These are phyloP conservation scores for Zosterops japonicus DNA, from an alignment of 2,113 vertebrate species.

Conservation along the genomic window DNA sequence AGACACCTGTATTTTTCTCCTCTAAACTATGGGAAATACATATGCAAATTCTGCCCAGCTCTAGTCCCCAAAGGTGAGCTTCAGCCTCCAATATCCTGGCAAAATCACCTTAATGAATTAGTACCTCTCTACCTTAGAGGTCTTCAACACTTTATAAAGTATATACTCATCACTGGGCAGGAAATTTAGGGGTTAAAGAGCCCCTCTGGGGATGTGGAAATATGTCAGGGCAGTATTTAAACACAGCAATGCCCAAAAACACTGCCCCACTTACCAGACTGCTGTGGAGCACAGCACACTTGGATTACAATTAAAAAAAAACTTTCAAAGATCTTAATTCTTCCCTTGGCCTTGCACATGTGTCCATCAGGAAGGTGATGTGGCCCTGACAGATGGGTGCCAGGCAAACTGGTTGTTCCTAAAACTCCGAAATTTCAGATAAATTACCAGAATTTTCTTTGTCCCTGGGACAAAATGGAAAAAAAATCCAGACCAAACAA, in stretches of 20 bases:
- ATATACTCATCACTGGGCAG: not conserved
- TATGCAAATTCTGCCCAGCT: not conserved
- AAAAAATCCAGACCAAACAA: not conserved
- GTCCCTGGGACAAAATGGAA: not conserved
- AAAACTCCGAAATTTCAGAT: not conserved
- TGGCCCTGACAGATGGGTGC: fast-evolving
- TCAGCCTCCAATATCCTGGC: not conserved
- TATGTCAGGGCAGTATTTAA: not conserved
- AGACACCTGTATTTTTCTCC: not conserved
- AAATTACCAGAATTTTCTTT: not conserved
- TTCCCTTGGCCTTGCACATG: not conserved
- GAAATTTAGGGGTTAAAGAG: not conserved
- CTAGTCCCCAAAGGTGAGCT: not conserved
- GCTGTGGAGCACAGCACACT: not conserved
- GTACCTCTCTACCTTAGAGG: not conserved
- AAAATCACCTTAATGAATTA: not conserved
- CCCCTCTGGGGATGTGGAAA: not conserved
- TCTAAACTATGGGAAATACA: not conserved
- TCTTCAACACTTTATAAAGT: not conserved
- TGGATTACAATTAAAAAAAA: not conserved
- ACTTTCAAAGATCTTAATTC: not conserved
- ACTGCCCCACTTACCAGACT: not conserved
- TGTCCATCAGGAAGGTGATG: not conserved
- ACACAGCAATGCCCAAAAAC: not conserved
- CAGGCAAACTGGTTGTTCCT: not conserved